Conservation (phyloP, 2,888 invertebrate genomes). For the Oligia fasciuncula region DNA sequence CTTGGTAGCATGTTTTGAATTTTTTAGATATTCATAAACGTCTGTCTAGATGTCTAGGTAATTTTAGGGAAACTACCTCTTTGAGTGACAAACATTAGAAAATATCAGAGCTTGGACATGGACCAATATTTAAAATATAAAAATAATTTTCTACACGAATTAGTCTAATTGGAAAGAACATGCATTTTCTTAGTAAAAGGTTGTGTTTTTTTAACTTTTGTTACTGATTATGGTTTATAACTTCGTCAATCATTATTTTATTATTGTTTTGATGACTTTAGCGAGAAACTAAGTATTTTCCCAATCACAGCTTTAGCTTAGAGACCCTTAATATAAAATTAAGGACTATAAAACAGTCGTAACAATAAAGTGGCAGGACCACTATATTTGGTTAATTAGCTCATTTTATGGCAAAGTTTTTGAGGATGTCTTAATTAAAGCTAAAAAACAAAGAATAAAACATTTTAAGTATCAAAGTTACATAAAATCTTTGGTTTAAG, state of each 20-base stretch:
- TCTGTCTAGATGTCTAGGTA: neutral
- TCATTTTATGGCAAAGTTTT: constrained; percentile 28
- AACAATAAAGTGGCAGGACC: constrained; percentile 16
- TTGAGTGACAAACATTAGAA: neutral
- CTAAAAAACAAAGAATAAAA: constrained; percentile 2
- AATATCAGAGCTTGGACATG: neutral
- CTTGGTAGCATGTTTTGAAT: neutral
- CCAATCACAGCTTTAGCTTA: neutral
- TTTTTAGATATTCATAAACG: neutral
- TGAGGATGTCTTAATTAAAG: constrained; percentile 29
- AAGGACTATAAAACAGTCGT: constrained; percentile 25
- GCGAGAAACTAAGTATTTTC: neutral
- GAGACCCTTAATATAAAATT: constrained; percentile 20
- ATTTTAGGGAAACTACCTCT: neutral
- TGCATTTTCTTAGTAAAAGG: neutral
- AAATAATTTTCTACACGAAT: neutral
- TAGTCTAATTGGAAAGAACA: constrained; percentile 8
- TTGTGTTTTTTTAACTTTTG: neutral
- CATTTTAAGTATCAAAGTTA: constrained; percentile 1
- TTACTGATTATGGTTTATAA: neutral
- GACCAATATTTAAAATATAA: neutral
- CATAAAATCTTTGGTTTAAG: constrained; percentile 1
- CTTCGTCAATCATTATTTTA: neutral
- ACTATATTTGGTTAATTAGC: constrained; percentile 23
- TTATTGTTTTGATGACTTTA: neutral